Percentiles rank a stretch among this genome's conserved stretches.
These are phyloP conservation scores for Coleophora flavipennella DNA, from an alignment of 2,888 invertebrate genomes.

Conservation along the genomic window DNA sequence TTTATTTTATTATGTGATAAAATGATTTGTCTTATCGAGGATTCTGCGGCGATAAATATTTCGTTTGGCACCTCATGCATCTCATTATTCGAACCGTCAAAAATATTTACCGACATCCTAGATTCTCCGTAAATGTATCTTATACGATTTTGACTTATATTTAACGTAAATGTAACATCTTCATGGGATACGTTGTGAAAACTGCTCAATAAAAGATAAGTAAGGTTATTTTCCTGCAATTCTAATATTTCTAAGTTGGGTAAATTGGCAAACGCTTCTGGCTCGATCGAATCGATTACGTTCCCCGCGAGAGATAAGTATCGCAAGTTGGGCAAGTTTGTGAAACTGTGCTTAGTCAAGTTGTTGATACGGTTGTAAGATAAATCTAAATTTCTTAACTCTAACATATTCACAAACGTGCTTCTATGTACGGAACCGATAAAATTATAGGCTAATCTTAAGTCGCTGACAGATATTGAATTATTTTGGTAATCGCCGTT, in stretches of 20 bases:
- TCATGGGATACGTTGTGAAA: constrained; percentile 79
- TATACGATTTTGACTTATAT: constrained; percentile 82
- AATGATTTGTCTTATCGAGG: constrained; percentile 77
- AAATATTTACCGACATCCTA: constrained; percentile 75
- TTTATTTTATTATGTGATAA: constrained; percentile 82
- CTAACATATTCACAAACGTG: constrained; percentile 81
- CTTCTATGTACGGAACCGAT: constrained; percentile 77
- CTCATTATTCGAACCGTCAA: constrained; percentile 81
- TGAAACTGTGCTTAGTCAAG: constrained; percentile 81
- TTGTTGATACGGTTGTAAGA: constrained; percentile 83
- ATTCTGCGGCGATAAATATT: constrained; percentile 76
- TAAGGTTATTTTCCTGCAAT: constrained; percentile 84
- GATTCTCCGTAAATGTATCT: constrained; percentile 58
- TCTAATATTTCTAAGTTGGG: constrained; percentile 84
- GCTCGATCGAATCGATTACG: constrained; percentile 80
- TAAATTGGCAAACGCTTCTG: constrained; percentile 81
- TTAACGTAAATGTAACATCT: constrained; percentile 79
- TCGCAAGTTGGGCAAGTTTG: constrained; percentile 82
- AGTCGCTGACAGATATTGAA: constrained; percentile 81
- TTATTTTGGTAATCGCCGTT: constrained; percentile 78
- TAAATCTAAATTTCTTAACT: constrained; percentile 83
- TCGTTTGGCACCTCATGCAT: constrained; percentile 76
- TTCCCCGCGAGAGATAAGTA: constrained; percentile 90
- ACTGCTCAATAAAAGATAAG: constrained; percentile 76
- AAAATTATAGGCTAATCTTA: constrained; percentile 87